Base-by-base conservation (phyloP, 2,113 vertebrate genomes). In the Fulica atra region DNA sequence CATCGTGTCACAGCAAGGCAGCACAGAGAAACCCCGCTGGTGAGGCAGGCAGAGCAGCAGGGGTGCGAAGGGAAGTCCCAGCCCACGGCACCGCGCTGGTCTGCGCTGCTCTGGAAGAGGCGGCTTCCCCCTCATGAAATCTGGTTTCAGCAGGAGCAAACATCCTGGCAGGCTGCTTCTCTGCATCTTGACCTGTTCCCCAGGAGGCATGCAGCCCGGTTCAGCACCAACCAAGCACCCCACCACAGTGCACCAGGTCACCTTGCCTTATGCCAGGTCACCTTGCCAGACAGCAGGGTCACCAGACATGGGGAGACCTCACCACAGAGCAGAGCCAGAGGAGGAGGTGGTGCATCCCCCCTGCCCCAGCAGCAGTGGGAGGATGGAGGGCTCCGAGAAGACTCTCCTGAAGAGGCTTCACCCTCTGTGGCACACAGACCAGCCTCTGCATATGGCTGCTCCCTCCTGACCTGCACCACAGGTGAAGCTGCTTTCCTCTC, bases 301-400 rank as follows among this genome's bases (percentile, higher is more conserved):
- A 68, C 28, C n/a, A 13, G 1, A 1, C 13, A 26, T 4, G 8
- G 11, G 19, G 8, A 8, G 2, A 25, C n/a, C 53, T 16, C 44
- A 38, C 36, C n/a, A 7, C 31, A 66, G 35, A 59, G 51, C 25
- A 74, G 28, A 72, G 18, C 4, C 42, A 24, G 59, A 74, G 15
- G 6, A 51, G 14, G 24, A 70, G 23, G 33, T 7, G 16, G 10
- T 46, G 29, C 31, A 42, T 5, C 11, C 35, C 36, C 23, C 10
- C 24, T 33, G 7, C 14, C 31, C 29, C 50, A 51, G 50, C 25
- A 46, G 33, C 2, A 5, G 51, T 3, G 12, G 25, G 84, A 56
- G 13, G 24, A 59, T 1, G 14, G 1, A 40, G 11, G 6, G 25
- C 26, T 81, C 59, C 13, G 21, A 46, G 16, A 25, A 61, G 8